Percentiles rank a stretch among this genome's conserved stretches.
These are phyloP conservation scores for Magallana ariakensis DNA, from an alignment of 1,140 invertebrate species.

Conservation along the genomic window DNA sequence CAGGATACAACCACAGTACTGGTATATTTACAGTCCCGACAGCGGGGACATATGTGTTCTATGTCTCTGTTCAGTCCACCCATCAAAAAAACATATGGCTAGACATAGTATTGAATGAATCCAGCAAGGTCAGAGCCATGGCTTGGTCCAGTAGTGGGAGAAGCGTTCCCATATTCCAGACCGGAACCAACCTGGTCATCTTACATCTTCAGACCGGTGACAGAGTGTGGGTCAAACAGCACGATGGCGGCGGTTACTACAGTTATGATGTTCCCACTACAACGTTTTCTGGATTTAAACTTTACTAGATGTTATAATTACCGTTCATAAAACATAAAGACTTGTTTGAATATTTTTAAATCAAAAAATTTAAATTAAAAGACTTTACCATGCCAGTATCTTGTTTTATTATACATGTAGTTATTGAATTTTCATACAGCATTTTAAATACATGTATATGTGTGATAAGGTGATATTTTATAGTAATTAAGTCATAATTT, in stretches of 20 bases:
- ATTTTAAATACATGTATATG: no score
- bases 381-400: no score
- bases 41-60: neutral
- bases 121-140: neutral
- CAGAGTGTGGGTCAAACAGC: neutral
- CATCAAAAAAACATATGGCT: neutral
- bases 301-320: neutral
- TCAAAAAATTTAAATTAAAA: no score
- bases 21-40: neutral
- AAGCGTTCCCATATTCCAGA: neutral
- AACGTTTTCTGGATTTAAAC: constrained; percentile 2
- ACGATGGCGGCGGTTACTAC: neutral
- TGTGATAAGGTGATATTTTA: no score
- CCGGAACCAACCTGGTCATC: neutral
- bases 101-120: neutral
- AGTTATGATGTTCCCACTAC: neutral
- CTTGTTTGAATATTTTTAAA: no score
- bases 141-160: neutral
- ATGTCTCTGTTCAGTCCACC: neutral
- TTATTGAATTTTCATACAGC: no score
- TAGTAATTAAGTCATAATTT: no score
- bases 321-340: no score
- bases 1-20: neutral
- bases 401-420: no score
- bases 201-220: neutral